Conservation (phyloP, 2,888 invertebrate genomes). For the Frankliniella intonsa region DNA sequence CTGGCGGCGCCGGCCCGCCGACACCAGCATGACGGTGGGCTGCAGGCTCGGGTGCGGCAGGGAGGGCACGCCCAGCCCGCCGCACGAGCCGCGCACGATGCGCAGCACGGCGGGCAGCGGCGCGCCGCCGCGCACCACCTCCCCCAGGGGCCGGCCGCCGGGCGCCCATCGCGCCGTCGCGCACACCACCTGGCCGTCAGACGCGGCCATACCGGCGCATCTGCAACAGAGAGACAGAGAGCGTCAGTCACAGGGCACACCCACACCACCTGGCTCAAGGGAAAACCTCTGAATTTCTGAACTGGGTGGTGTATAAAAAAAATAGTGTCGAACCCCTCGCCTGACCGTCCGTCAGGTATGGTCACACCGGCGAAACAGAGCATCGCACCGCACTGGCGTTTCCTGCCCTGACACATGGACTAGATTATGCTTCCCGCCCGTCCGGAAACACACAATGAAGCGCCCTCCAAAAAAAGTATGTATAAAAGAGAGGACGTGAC, state of each 20-base stretch:
- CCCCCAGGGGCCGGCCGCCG: constrained; percentile 67
- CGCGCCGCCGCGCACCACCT: constrained; percentile 65
- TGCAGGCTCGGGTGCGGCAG: constrained; percentile 80
- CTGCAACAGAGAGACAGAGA: constrained; percentile 48
- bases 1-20: constrained; percentile 78
- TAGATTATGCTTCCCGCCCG: too few relatives aligned
- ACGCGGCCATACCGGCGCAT: constrained; percentile 73
- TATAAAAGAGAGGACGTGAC: too few relatives aligned
- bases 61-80: constrained; percentile 82
- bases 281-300: too few relatives aligned
- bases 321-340: too few relatives aligned
- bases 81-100: constrained; percentile 90
- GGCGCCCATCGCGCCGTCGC: constrained; percentile 74
- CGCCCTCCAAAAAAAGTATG: too few relatives aligned
- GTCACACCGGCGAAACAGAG: too few relatives aligned
- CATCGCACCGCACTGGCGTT: too few relatives aligned
- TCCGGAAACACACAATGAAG: too few relatives aligned
- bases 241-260: background rate
- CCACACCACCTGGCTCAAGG: background rate
- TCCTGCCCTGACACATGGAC: too few relatives aligned
- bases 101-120: constrained; percentile 80
- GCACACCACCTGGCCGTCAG: constrained; percentile 84
- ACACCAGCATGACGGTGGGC: constrained; percentile 78
- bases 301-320: too few relatives aligned
- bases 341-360: too few relatives aligned